These are phyloP conservation scores for Mya arenaria DNA, from an alignment of 1,140 invertebrate species.

Conservation along the genomic window DNA sequence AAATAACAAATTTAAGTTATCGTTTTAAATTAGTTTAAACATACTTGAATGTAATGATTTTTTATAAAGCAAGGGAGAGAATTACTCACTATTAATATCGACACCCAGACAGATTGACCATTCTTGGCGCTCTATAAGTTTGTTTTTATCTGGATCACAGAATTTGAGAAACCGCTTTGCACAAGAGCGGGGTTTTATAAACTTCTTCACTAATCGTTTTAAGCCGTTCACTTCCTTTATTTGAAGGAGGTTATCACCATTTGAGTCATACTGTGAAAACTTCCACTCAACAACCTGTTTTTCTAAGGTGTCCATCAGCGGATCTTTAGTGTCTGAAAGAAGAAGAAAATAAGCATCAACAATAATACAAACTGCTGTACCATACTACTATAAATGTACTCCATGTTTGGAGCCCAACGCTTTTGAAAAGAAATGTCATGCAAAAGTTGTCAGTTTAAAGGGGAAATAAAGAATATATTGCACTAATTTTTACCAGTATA, in stretches of 20 bases:
- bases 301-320: conserved; percentile 37
- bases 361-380: background rate
- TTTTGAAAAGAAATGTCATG: background rate
- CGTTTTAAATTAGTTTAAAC: background rate
- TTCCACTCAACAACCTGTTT: conserved; percentile 89
- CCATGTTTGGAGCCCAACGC: background rate
- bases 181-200: conserved; percentile 93
- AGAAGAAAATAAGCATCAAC: background rate
- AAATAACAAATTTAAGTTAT: too few species aligned
- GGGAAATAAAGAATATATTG: background rate
- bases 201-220: conserved; percentile 90
- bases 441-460: background rate
- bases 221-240: conserved; percentile 91
- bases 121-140: conserved; percentile 88
- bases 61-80: background rate
- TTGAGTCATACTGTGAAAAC: conserved; percentile 89
- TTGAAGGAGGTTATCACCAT: conserved; percentile 88
- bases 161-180: conserved; percentile 92
- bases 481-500: too few species aligned
- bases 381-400: background rate
- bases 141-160: conserved; percentile 92
- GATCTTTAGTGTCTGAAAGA: conserved; percentile 44
- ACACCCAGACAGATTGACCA: conserved; percentile 92
- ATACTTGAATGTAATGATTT: background rate
- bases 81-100: conserved; percentile 80